Percentiles rank a stretch among this genome's conserved stretches.
phyloP scores from a whole-genome alignment of 2,113 vertebrate species.

The Desmodus rotundus region DNA sequence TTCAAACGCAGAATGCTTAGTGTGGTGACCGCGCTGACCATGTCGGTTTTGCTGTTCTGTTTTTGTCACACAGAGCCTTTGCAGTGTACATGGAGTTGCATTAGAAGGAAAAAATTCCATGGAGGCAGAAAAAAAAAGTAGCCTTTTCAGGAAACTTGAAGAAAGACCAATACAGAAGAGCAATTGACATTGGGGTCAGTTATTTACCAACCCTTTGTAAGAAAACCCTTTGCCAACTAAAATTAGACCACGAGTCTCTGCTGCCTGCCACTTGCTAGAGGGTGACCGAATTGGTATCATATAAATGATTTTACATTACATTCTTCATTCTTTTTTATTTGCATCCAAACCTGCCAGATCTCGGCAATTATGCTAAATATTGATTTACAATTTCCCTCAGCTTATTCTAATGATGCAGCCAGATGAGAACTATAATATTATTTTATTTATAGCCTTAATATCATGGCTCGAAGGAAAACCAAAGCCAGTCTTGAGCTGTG shows the following conservation, averaged over 20 bases:
- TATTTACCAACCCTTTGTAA: conserved; percentile 46
- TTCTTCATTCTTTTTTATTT: conserved; percentile 74
- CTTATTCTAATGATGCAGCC: conserved; percentile 62
- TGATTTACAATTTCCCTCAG: conserved; percentile 80
- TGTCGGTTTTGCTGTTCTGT: neutral
- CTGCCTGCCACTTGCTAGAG: conserved; percentile 1
- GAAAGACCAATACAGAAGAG: neutral
- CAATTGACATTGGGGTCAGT: conserved; percentile 36
- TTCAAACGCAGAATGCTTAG: neutral
- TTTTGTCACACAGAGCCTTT: conserved; percentile 12
- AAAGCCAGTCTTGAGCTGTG: conserved; percentile 40
- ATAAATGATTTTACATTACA: conserved; percentile 53
- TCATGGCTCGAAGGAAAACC: conserved; percentile 52
- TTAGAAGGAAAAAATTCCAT: neutral
- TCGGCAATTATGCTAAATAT: conserved; percentile 73
- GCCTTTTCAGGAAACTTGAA: conserved; percentile 3
- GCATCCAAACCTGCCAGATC: conserved; percentile 78
- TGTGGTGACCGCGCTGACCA: neutral
- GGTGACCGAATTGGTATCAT: conserved; percentile 40
- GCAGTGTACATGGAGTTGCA: neutral
- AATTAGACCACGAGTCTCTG: conserved; percentile 61
- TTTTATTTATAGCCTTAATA: conserved; percentile 70
- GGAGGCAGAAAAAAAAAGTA: neutral
- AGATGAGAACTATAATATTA: conserved; percentile 75
- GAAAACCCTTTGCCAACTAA: conserved; percentile 56